Conservation (phyloP, 2,113 vertebrate genomes). For the Cavia aperea region DNA sequence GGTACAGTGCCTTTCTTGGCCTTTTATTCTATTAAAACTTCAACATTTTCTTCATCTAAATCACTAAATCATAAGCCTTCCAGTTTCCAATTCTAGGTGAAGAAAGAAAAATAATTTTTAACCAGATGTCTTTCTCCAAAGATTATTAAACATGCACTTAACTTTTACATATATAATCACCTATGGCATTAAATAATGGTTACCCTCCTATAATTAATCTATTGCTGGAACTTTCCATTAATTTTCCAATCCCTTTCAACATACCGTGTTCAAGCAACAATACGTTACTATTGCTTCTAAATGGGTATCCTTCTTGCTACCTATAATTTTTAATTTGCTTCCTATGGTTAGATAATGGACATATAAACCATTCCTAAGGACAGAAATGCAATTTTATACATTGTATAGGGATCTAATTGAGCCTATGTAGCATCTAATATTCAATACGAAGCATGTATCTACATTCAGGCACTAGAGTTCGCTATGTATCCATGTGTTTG, state of each 20-base stretch:
- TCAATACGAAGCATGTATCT: background rate
- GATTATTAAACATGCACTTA: background rate
- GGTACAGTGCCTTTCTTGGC: background rate
- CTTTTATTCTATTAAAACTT: background rate
- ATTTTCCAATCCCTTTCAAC: background rate
- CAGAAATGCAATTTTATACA: background rate
- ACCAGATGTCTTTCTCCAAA: background rate
- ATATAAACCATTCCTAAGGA: background rate
- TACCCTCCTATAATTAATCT: background rate
- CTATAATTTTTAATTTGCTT: slow-evolving; percentile 18
- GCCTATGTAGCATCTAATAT: background rate
- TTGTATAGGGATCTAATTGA: background rate
- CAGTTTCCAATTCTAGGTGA: background rate
- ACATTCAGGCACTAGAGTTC: background rate
- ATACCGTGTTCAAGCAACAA: background rate
- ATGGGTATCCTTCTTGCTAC: background rate
- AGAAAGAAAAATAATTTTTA: background rate
- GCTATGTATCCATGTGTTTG: background rate
- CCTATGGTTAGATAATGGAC: background rate
- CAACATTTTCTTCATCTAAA: background rate
- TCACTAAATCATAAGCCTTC: background rate
- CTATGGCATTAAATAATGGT: background rate
- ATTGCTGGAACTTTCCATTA: background rate
- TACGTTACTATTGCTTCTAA: background rate
- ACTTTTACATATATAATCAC: background rate